phyloP scores from a whole-genome alignment of 2,797 vertebrate species.

The Acanthurus tractus region DNA sequence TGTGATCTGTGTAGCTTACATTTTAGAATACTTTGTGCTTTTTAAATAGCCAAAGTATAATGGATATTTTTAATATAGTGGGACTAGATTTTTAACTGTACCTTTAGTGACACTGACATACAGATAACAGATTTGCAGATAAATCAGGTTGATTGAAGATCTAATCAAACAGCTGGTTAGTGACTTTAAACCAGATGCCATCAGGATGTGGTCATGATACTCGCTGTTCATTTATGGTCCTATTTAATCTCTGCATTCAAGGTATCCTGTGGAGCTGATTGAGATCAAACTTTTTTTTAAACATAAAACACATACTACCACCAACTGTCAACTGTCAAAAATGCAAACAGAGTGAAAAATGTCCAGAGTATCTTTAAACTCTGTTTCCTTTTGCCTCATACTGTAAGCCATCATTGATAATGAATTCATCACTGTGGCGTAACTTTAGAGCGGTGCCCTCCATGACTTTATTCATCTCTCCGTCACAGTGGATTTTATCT shows the following conservation, averaged over 20 bases:
- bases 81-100: conserved; percentile 2
- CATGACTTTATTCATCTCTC: neutral
- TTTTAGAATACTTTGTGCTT: neutral
- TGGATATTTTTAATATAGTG: conserved; percentile 5
- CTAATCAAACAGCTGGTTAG: conserved; percentile 9
- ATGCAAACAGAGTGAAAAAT: neutral
- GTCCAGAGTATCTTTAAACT: neutral
- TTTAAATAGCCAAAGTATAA: neutral
- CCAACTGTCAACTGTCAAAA: neutral
- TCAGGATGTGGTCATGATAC: neutral
- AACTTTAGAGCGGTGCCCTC: neutral
- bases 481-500: neutral
- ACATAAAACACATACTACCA: neutral
- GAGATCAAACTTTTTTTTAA: neutral
- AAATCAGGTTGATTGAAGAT: conserved; percentile 9
- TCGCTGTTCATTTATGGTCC: conserved; percentile 2
- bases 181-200: conserved; percentile 21
- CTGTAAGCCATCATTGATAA: neutral
- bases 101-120: neutral
- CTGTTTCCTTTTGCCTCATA: neutral
- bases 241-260: conserved; percentile 1
- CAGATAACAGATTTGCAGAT: conserved; percentile 9
- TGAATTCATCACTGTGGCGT: neutral
- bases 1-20: neutral
- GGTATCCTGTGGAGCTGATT: conserved; percentile 2